Percentiles rank a stretch among this genome's conserved stretches.
Evolutionary conservation across 2,888 invertebrate species (phyloP).

Genomic region (Agrochola litura): DNA sequence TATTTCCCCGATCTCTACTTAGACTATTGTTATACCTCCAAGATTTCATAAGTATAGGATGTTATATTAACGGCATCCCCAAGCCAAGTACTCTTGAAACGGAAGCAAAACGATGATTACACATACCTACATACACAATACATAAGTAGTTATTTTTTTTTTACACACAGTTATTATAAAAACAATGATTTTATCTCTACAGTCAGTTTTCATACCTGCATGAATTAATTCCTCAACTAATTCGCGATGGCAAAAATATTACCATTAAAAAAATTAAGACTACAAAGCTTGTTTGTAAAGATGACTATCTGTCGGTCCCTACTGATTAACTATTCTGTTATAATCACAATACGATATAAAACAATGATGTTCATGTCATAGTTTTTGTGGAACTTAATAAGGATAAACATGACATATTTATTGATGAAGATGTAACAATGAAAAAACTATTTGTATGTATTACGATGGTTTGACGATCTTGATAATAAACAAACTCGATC

Average conservation of each 20-base stretch:
- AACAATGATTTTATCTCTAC: slow-evolving; percentile 2
- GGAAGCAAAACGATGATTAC: background rate
- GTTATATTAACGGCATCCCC: background rate
- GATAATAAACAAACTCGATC: background rate
- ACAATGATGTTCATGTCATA: slow-evolving; percentile 44
- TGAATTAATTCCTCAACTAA: slow-evolving; percentile 9
- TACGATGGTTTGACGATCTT: background rate
- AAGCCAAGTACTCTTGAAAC: background rate
- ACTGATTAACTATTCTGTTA: slow-evolving; percentile 28
- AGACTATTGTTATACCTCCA: background rate
- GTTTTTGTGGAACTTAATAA: slow-evolving; percentile 41
- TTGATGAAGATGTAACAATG: slow-evolving; percentile 38
- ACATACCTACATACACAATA: too few species aligned
- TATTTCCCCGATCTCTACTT: background rate
- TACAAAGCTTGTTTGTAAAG: background rate
- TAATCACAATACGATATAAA: slow-evolving; percentile 9
- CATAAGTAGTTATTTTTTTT: background rate
- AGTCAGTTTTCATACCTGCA: background rate
- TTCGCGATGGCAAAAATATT: background rate
- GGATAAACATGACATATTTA: slow-evolving; percentile 26
- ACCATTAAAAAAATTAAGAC: background rate
- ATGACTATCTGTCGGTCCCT: slow-evolving; percentile 19
- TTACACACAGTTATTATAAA: background rate
- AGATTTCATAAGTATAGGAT: background rate
- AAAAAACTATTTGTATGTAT: slow-evolving; percentile 26